Evolutionary conservation across 2,888 invertebrate genomes (phyloP), one percentile per base, ranked within the genome.

Genomic region (Idaea dimidiata): DNA sequence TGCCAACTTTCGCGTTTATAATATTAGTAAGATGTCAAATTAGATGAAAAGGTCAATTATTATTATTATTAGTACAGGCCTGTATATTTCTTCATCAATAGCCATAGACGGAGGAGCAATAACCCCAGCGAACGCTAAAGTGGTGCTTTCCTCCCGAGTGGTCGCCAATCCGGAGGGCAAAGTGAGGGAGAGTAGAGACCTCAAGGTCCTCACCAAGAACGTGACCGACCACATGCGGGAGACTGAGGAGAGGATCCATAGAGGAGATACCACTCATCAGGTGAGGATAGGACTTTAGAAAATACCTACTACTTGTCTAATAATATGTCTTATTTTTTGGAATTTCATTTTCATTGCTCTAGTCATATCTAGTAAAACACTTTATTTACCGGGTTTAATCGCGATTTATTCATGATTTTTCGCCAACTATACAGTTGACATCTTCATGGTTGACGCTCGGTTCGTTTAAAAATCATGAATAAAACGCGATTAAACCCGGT

Each of bases 231-330:
- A 97, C 74, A 94, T 95, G 54, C 93, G 95, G 68, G 97, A 97
- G 87, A 97, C 96, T 0, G 97, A 97, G 88, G 97, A 97, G 88
- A 94, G 96, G 65, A 95, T 95, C 75, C 96, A 97, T 79, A 92
- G 95, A 62, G 97, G 97, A 43, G 96, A 97, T 81, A 96, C 97
- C 78, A 96, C 97, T 60, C 97, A 97, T 86, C 95, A 97, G 94
- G 97, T 97, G 79, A 94, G 94, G 16, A n/a, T 57, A 57, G 7
- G 17, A 7, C 18, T 8, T 17, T 57, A 16, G 6, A 7, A 17
- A 17, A 17, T 17, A 31, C n/a, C n/a, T n/a, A n/a, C n/a, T n/a
- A n/a, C n/a, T n/a, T n/a, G n/a, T n/a, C n/a, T n/a, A n/a, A n/a
- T n/a, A n/a, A n/a, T n/a, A n/a, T n/a, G n/a, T n/a, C n/a, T n/a